Evolutionary conservation across 1,140 invertebrate species (phyloP).

Genomic region (Drosophila auraria): DNA sequence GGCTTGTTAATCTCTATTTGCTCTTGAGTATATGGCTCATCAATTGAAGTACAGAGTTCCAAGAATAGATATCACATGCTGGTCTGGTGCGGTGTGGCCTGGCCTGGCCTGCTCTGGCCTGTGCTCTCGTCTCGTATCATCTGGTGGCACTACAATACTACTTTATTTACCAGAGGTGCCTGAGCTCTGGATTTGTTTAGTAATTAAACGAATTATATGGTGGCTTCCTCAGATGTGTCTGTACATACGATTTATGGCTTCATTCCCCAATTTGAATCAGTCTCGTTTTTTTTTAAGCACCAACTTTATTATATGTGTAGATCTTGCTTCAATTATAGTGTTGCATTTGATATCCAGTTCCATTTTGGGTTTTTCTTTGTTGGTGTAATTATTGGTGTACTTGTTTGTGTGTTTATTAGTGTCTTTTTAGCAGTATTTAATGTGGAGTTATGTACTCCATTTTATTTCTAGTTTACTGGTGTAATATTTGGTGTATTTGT

Average conservation of each 20-base stretch:
- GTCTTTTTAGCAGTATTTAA: too few species aligned
- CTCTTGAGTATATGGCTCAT: constrained; percentile 35
- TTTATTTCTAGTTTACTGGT: background rate
- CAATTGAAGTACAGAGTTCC: constrained; percentile 34
- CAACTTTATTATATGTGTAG: background rate
- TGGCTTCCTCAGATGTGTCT: background rate
- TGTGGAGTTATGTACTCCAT: background rate
- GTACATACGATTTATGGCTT: constrained; percentile 10
- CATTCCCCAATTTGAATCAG: constrained; percentile 10
- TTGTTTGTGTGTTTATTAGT: too few species aligned
- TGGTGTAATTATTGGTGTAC: too few species aligned
- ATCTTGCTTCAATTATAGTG: too few species aligned
- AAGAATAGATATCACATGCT: constrained; percentile 38
- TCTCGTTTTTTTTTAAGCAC: constrained; percentile 1
- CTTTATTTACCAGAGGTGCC: constrained; percentile 20
- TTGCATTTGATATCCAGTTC: background rate
- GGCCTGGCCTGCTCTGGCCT: background rate
- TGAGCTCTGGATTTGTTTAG: constrained; percentile 25
- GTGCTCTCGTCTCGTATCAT: background rate
- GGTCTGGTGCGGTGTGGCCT: background rate
- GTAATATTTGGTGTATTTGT: background rate
- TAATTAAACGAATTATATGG: constrained; percentile 12
- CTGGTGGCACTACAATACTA: constrained; percentile 20
- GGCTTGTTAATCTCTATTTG: constrained; percentile 47
- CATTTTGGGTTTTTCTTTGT: background rate